Evolutionary conservation across 2,797 vertebrate genomes (phyloP), one percentile per base, ranked within the genome.

Genomic region (Novumbra hubbsi): DNA sequence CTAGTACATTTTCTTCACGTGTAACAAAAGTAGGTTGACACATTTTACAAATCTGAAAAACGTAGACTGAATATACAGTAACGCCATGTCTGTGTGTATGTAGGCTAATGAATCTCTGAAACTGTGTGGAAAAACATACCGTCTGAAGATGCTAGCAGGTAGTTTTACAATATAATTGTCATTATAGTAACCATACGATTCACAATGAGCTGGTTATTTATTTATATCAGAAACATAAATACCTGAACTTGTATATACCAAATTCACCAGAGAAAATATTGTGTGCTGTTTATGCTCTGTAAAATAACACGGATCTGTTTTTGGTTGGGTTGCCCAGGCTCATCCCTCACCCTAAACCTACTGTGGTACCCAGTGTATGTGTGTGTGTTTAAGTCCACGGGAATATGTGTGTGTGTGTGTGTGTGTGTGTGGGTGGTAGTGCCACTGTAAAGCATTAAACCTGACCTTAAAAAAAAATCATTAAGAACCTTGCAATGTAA

Each of bases 401-500:
- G 70, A 57, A 19, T 21, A 30, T 60, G 27, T 62, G 70, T 71
- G 62, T 66, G 27, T 69, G 41, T 48, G 67, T 45, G 41, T 69
- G 30, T n/a, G 34, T 45, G 57, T 14, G 52, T 62, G 71, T 15
- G 45, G 19, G 41, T 17, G 2, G 12, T 52, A 9, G 17, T 68
- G 30, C 50, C 55, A 48, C 52, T 34, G 52, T 63, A 28, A 69
- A 68, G 19, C 21, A 68, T 63, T 67, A 19, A 49, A 75, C 67
- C 30, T 41, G 48, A 75, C 57, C 27, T 49, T 69, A 73, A 45
- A 45, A 57, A 45, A 63, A 67, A 34, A 74, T 21, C 9, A 65
- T 65, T 32, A 74, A 52, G 49, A 63, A 75, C 52, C 67, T 75
- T 70, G 38, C 55, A 12, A 69, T 48, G 41, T 70, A 55, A 60